Evolutionary conservation across 2,113 vertebrate species (phyloP).

Genomic region (Ptilorrhoa leucosticta): DNA sequence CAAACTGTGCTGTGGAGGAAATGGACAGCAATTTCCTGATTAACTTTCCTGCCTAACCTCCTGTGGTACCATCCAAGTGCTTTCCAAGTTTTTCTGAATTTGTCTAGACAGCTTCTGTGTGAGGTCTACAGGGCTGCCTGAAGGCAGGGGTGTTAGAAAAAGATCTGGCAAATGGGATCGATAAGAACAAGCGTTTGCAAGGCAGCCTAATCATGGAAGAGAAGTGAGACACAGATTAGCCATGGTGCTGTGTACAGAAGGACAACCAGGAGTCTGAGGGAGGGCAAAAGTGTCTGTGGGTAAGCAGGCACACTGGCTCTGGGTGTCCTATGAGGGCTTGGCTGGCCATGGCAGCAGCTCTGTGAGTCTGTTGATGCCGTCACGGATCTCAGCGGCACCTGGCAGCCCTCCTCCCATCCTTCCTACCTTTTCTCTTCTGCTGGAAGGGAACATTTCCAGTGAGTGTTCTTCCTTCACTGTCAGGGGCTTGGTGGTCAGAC

Average conservation of each 20-base stretch:
- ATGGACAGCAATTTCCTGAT: conserved; percentile 41
- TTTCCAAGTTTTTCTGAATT: conserved; percentile 13
- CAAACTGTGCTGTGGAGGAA: conserved; percentile 14
- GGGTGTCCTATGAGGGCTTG: accelerated
- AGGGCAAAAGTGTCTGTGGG: not conserved
- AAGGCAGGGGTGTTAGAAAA: not conserved
- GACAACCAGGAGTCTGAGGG: not conserved
- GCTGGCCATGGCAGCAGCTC: not conserved
- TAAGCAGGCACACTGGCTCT: not conserved
- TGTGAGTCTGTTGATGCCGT: accelerated
- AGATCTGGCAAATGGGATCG: not conserved
- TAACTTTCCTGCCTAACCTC: conserved; percentile 14
- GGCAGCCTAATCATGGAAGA: not conserved
- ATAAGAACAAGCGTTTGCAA: not conserved
- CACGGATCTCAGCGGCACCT: accelerated
- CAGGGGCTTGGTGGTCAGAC: not conserved
- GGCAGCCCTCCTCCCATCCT: not conserved
- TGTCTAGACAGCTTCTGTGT: conserved; percentile 21
- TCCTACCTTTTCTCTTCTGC: not conserved
- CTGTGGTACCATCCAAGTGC: not conserved
- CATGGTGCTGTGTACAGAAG: not conserved
- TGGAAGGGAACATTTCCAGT: not conserved
- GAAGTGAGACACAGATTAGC: not conserved
- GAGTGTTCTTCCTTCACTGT: not conserved
- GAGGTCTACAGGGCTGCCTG: not conserved